Conservation (phyloP, 2,113 vertebrate genomes). For the Saccopteryx bilineata region DNA sequence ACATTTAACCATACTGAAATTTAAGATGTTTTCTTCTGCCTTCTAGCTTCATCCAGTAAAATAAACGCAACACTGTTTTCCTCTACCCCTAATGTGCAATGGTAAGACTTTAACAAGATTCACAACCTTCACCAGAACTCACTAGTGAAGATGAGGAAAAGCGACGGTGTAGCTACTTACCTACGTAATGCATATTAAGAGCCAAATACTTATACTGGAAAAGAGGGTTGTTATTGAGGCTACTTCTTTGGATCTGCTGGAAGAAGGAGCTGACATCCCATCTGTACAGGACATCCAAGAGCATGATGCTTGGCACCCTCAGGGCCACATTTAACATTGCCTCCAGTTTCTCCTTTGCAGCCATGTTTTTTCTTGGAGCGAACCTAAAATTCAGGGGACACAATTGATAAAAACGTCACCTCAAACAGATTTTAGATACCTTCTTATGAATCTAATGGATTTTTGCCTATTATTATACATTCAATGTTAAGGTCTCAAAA, state of each 20-base stretch:
- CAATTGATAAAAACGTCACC: slow-evolving; percentile 74
- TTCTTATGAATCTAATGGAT: slow-evolving; percentile 67
- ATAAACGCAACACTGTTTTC: slow-evolving; percentile 41
- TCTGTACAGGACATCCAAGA: slow-evolving; percentile 97
- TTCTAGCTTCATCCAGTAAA: slow-evolving; percentile 53
- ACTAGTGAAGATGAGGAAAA: slow-evolving; percentile 22
- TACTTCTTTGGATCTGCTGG: slow-evolving; percentile 99
- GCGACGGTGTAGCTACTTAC: slow-evolving; percentile 88
- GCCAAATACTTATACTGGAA: slow-evolving; percentile 99
- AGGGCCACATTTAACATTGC: slow-evolving; percentile 98
- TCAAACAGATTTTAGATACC: slow-evolving; percentile 68
- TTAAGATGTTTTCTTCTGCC: slow-evolving; percentile 23
- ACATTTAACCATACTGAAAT: slow-evolving; percentile 53
- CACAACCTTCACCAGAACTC: slow-evolving; percentile 19
- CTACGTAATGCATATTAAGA: slow-evolving; percentile 99
- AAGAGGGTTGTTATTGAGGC: slow-evolving; percentile 97
- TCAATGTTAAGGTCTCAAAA: slow-evolving; percentile 33
- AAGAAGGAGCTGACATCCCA: slow-evolving; percentile 99
- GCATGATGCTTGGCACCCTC: slow-evolving; percentile 98
- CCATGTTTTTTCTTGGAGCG: slow-evolving; percentile 89
- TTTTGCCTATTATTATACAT: slow-evolving; percentile 50
- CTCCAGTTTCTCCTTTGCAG: slow-evolving; percentile 96
- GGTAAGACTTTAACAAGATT: slow-evolving; percentile 10
- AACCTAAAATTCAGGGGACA: slow-evolving; percentile 86
- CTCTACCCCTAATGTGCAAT: background rate